phyloP scores from a whole-genome alignment of 2,113 vertebrate genomes.

The Chlorocebus sabaeus region DNA sequence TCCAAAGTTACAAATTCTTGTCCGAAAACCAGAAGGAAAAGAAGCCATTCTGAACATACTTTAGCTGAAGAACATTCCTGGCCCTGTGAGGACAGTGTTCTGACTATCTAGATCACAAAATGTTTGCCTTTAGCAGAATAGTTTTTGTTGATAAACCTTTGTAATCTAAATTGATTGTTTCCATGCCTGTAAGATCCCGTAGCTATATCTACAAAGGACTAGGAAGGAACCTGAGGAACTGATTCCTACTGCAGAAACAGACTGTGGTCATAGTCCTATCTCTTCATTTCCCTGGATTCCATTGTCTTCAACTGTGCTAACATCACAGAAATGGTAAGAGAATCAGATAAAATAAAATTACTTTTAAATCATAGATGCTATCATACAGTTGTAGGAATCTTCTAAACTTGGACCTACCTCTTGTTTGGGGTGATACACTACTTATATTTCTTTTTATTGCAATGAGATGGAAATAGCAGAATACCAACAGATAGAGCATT shows the following conservation, averaged over 20 bases:
- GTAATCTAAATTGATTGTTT: neutral
- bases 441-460: neutral
- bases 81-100: neutral
- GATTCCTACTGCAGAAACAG: neutral
- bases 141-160: neutral
- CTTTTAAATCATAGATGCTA: neutral
- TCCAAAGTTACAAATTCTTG: neutral
- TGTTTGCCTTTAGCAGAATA: neutral
- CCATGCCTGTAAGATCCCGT: neutral
- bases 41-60: neutral
- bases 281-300: neutral
- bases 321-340: neutral
- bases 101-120: neutral
- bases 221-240: neutral
- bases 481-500: neutral
- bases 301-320: neutral
- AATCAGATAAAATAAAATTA: neutral
- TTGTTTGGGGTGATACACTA: neutral
- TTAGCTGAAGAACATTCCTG: neutral
- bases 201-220: neutral
- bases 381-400: neutral
- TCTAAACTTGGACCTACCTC: neutral
- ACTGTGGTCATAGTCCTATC: rapidly evolving
- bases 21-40: neutral
- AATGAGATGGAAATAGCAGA: neutral